Conservation (phyloP, 2,888 invertebrate genomes). For the Limnephilus auricula region DNA sequence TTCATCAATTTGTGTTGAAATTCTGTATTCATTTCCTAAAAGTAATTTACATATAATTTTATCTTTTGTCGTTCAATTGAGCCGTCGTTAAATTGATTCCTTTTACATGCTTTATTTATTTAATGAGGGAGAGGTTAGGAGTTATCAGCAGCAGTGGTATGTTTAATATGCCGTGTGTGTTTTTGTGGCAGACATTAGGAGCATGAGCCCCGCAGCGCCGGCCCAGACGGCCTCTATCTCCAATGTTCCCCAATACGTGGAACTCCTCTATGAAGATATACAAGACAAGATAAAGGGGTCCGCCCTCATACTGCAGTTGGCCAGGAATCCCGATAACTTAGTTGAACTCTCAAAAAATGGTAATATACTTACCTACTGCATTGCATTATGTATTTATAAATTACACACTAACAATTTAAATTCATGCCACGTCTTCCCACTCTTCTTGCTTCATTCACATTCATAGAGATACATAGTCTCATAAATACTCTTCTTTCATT, state of each 20-base stretch:
- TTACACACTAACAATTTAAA: too few species aligned
- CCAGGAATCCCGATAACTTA: constrained; percentile 95
- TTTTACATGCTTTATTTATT: background rate
- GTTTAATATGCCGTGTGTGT: too few species aligned
- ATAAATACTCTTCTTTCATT: too few species aligned
- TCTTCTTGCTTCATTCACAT: too few species aligned
- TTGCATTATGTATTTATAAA: background rate
- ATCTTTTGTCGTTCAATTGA: too few species aligned
- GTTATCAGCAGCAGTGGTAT: background rate
- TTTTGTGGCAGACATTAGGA: constrained; percentile 22
- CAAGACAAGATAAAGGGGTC: constrained; percentile 96
- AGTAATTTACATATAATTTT: too few species aligned
- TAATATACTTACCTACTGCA: constrained; percentile 70
- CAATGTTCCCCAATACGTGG: constrained; percentile 95
- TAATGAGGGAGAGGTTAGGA: background rate
- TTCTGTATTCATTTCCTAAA: too few species aligned
- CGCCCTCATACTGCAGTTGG: constrained; percentile 92
- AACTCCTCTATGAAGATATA: constrained; percentile 96
- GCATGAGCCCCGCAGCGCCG: constrained; percentile 79
- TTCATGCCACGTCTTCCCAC: too few species aligned
- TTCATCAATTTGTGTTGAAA: background rate
- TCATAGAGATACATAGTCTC: too few species aligned
- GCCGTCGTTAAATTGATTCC: too few species aligned
- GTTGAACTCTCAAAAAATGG: constrained; percentile 96
- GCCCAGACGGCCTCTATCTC: constrained; percentile 82